Conservation (phyloP, 1,140 invertebrate species). For the Drosophila oshimai region DNA sequence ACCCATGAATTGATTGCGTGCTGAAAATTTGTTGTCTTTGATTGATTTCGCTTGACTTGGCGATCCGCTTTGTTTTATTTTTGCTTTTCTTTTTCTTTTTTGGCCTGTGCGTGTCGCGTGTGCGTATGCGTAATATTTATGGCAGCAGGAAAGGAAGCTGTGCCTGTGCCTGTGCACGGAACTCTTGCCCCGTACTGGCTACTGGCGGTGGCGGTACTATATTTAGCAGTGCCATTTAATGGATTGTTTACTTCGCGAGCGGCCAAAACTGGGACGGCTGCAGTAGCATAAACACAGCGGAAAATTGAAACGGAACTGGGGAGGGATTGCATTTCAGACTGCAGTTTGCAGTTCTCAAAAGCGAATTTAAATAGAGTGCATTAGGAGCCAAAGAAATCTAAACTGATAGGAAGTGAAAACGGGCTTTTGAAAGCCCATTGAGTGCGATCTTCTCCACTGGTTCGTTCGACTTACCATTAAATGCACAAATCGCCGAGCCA, state of each 20-base stretch:
- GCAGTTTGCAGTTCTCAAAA: no score
- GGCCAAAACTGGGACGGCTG: neutral
- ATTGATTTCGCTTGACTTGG: constrained; percentile 66
- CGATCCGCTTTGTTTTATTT: no score
- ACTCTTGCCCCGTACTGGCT: neutral
- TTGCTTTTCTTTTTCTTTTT: no score
- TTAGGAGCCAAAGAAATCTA: no score
- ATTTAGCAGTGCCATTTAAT: constrained; percentile 53
- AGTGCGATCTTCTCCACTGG: neutral
- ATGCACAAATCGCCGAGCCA: constrained; percentile 37
- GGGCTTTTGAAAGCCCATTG: no score
- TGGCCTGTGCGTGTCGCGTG: constrained; percentile 2
- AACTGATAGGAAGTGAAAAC: neutral
- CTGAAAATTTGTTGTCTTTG: constrained; percentile 60
- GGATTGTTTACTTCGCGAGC: constrained; percentile 22
- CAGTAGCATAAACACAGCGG: neutral
- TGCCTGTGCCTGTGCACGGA: neutral
- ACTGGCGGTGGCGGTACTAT: constrained; percentile 30
- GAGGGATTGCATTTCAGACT: no score
- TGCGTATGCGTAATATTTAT: constrained; percentile 47
- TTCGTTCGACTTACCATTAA: constrained; percentile 68
- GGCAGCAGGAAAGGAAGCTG: constrained; percentile 37
- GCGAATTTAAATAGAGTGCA: no score
- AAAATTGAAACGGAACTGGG: neutral
- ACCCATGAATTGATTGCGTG: constrained; percentile 67